Base-by-base conservation (phyloP, 35 echinoderm and acorn worm genomes). In the Apostichopus californicus region DNA sequence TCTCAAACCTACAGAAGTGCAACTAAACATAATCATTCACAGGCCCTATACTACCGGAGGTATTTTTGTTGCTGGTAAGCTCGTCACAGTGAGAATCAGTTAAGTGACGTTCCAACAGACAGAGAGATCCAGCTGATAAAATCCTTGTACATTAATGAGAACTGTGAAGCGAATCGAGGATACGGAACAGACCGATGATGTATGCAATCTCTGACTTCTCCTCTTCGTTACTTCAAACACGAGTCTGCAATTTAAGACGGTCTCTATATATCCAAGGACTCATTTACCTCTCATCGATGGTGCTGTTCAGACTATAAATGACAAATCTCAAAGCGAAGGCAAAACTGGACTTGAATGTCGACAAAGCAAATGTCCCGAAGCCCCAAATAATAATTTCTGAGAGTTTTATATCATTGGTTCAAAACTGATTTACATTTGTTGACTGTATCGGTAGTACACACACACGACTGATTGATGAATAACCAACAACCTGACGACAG, bases 141-240 rank as follows among this genome's bases (percentile, higher is more conserved):
- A 75, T 75, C 71, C 71, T 75, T 75, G 14, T 18, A 75, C 71
- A 75, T 75, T 75, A 75, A 75, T 75, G 71, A 75, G 20, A n/a
- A 75, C 14, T 22, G 6, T 22, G 6, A 22, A 75, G 71, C 71
- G 7, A 75, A 18, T 75, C 71, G 7, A 14, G 6, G 71, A 75
- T n/a, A 6, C 6, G 1, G 12, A 75, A n/a, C 6, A 75, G 71
- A 75, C 15, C 71, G 20, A 20, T 68, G 64, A 68, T 75, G 71
- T 18, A 75, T 75, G 71, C 21, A 75, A 22, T 22, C 71, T 75
- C 21, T 18, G 7, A 20, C 71, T 22, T 75, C 71, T 14, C 64
- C 18, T 75, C 58, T 20, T 18, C 71, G 20, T 75, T 75, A 75
- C 15, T 7, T 18, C n/a, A 22, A 22, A 22, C 11, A 20, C 18